Base-by-base conservation (phyloP, 2,113 vertebrate genomes). In the Dasypus novemcinctus region DNA sequence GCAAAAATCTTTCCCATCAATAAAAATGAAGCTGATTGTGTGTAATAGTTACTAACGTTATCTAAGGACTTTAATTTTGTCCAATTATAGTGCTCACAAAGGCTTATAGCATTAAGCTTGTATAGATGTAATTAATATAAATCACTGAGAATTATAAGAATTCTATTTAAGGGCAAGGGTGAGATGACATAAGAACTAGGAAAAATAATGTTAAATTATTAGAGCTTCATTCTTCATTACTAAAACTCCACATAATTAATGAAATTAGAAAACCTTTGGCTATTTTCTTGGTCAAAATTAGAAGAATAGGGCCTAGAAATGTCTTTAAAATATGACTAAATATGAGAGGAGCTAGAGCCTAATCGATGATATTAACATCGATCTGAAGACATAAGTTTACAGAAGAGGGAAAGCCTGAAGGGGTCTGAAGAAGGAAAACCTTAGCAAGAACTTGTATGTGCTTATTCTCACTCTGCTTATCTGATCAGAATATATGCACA, bases 221-320 rank as follows among this genome's bases (percentile, higher is more conserved):
- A 87, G 57, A 95, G 36, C 46, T 36, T 41, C 61, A 71, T 86
- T 41, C 46, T 36, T 41, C 61, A 71, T 86, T 41, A 80, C 12
- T n/a, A 64, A 91, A 41, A 86, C 21, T 64, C 91, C 31, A 74
- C 46, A n/a, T 23, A 15, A 54, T 46, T 80, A 21, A 74, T 33
- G 57, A 49, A 79, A 54, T 82, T n/a, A 87, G 25, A 33, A 75
- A 87, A 82, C 75, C 38, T 92, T 23, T 86, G 43, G 17, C 18
- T 69, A 52, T 85, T 85, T 85, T 85, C 63, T 94, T 85, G n/a
- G 52, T 79, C 64, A 61, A 87, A 59, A 11, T 87, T 74, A 23
- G 57, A 72, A 93, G 27, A 95, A 91, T 27, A 66, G 3, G 11
- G 17, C 25, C 71, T 78, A 78, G 38, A 84, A 68, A 90, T 27